These are phyloP conservation scores for Phortica okadai DNA, from an alignment of 2,888 invertebrate genomes.

Conservation along the genomic window DNA sequence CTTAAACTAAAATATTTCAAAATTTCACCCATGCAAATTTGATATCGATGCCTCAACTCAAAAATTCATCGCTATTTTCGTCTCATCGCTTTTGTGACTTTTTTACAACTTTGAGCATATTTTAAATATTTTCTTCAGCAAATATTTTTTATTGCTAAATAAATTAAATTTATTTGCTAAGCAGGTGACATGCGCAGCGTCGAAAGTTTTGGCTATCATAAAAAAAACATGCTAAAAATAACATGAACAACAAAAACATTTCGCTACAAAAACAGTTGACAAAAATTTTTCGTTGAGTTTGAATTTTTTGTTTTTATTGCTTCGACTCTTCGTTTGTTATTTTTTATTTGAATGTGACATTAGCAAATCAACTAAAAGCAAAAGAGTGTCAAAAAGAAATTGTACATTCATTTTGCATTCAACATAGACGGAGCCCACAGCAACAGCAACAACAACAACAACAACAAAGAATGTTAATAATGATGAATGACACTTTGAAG, in stretches of 20 bases:
- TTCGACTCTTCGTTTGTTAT: too few species aligned
- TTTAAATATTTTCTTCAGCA: constrained; percentile 39
- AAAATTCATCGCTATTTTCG: too few species aligned
- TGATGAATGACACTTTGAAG: constrained; percentile 27
- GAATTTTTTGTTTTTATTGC: too few species aligned
- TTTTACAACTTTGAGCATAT: not conserved
- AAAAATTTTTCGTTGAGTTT: too few species aligned
- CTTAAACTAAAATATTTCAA: too few species aligned
- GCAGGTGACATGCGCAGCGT: constrained; percentile 50
- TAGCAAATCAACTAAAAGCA: not conserved
- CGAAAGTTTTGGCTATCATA: constrained; percentile 29
- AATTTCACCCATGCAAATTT: too few species aligned
- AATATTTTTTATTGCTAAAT: constrained; percentile 42
- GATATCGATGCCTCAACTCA: too few species aligned
- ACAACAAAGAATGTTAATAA: constrained; percentile 1
- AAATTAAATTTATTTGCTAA: constrained; percentile 53
- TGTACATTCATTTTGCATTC: not conserved
- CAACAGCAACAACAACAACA: not conserved
- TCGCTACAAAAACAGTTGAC: too few species aligned
- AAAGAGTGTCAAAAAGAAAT: constrained; percentile 1
- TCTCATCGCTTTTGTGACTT: too few species aligned
- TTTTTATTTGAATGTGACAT: too few species aligned
- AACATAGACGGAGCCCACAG: not conserved
- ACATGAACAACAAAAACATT: not conserved
- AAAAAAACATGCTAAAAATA: not conserved